Conservation (phyloP, 2,113 vertebrate species). For the Atlantisia rogersi region DNA sequence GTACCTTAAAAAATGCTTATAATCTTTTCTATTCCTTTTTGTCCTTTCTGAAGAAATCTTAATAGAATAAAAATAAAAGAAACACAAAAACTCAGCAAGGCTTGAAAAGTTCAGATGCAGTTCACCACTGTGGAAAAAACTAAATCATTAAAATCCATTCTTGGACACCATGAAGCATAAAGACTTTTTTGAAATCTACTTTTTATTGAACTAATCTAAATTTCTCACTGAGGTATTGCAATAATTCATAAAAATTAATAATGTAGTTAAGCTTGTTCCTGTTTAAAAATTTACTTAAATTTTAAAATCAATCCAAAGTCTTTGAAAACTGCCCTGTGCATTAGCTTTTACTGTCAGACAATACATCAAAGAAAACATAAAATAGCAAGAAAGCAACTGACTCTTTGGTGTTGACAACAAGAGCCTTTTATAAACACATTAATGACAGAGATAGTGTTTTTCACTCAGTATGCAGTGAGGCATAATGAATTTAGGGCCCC, state of each 20-base stretch:
- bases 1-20: background rate
- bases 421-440: constrained; percentile 68
- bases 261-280: background rate
- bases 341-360: constrained; percentile 62
- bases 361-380: constrained; percentile 47
- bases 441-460: constrained; percentile 66
- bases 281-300: constrained; percentile 40
- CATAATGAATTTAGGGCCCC: constrained; percentile 63
- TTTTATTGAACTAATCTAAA: background rate
- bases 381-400: background rate
- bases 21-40: background rate
- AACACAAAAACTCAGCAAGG: background rate
- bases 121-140: background rate
- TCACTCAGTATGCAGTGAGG: constrained; percentile 37
- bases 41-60: background rate
- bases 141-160: constrained; percentile 4
- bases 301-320: constrained; percentile 39
- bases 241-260: constrained; percentile 40
- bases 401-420: constrained; percentile 39
- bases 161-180: background rate
- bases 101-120: background rate
- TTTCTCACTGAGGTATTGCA: background rate
- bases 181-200: background rate
- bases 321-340: background rate
- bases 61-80: background rate